A percentile compares a stretch with the other conserved stretches of the same genome.
Evolutionary conservation across 2,113 vertebrate genomes (phyloP).

Genomic region (Osmerus mordax): DNA sequence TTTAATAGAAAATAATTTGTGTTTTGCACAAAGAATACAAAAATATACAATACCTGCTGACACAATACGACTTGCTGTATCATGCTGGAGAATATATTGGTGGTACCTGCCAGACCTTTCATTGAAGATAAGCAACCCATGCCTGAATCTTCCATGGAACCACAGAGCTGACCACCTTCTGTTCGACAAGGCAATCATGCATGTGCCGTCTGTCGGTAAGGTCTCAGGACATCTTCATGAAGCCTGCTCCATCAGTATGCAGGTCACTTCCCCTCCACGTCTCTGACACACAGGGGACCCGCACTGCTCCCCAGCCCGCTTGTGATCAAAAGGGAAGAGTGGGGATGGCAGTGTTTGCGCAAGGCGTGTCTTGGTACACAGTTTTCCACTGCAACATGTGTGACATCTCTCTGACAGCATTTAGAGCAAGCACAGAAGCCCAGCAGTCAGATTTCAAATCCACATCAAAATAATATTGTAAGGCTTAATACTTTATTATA

Average conservation of each 20-base stretch:
- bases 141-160: not conserved
- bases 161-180: conserved; percentile 3
- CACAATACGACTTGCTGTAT: no score
- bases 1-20: no score
- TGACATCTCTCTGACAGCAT: not conserved
- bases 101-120: no score
- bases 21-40: not conserved
- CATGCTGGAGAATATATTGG: no score
- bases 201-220: conserved; percentile 8
- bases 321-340: conserved; percentile 12
- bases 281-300: not conserved
- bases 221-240: conserved; percentile 20
- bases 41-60: not conserved
- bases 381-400: not conserved
- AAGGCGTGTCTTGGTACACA: not conserved
- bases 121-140: not conserved
- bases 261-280: not conserved
- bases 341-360: not conserved
- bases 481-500: conserved; percentile 68
- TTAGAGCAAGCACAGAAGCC: not conserved
- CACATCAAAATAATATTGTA: conserved; percentile 26
- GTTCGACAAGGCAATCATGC: conserved; percentile 13
- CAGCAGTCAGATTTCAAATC: not conserved
- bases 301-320: not conserved
- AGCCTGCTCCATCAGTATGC: not conserved